Evolutionary conservation across 2,113 vertebrate genomes (phyloP).

Genomic region (Ptyas mucosa): DNA sequence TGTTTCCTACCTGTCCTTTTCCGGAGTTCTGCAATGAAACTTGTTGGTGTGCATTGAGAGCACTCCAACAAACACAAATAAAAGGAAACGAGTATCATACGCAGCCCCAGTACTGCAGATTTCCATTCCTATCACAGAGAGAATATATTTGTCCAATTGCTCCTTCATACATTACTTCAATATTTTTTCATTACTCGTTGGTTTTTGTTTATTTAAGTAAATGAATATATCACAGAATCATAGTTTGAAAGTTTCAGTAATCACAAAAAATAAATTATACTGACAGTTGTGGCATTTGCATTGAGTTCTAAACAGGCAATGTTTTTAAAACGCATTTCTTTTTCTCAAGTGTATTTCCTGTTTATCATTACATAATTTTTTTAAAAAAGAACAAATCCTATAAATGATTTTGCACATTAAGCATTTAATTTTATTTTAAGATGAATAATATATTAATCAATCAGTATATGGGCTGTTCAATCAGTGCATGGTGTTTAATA

Average conservation of each 20-base stretch:
- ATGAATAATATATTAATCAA: background rate
- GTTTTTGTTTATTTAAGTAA: background rate
- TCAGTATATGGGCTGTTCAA: background rate
- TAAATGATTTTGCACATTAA: background rate
- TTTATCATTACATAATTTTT: background rate
- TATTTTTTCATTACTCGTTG: background rate
- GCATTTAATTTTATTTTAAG: background rate
- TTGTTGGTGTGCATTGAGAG: background rate
- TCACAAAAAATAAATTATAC: background rate
- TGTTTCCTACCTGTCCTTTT: background rate
- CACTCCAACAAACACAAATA: background rate
- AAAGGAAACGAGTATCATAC: background rate
- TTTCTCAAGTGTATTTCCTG: background rate
- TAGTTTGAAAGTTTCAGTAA: background rate
- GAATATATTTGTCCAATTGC: background rate
- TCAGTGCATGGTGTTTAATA: background rate
- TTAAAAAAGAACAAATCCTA: background rate
- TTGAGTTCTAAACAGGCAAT: background rate
- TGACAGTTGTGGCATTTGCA: background rate
- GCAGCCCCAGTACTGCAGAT: background rate
- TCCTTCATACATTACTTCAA: background rate
- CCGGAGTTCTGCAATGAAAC: background rate
- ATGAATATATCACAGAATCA: background rate
- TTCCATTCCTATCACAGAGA: background rate
- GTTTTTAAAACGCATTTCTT: background rate